Base-by-base conservation (phyloP, 2,113 vertebrate species). In the Varanus komodoensis region DNA sequence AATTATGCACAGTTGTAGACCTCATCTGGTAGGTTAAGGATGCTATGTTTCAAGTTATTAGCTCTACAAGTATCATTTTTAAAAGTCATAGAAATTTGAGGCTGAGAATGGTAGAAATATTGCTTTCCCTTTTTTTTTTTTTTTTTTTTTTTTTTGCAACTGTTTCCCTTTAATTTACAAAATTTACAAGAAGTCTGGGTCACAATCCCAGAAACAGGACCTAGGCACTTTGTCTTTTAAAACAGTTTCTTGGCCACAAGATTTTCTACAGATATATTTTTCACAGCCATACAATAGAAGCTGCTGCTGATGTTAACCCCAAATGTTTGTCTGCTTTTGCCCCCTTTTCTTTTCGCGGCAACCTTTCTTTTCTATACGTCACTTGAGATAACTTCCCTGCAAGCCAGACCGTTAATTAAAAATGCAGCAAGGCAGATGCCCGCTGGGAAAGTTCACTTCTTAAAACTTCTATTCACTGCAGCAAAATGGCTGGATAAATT, bases 371-470 rank as follows among this genome's bases (percentile, higher is more conserved):
- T 61, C 48, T 80, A 23, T 57, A 23, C 71, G 27, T 48, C 29
- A 79, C 23, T 54, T 86, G 73, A 73, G 77, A 50, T 68, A 81
- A 48, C 25, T 50, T 90, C 84, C 61, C 48, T 17, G 81, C 61
- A 88, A 67, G 75, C 64, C n/a, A 71, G 52, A 34, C 50, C 69
- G 34, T 84, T 84, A 84, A 84, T 91, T 91, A 88, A 84, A 91
- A 88, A 88, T 87, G 73, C 86, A 91, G 75, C 64, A 61, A 68
- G 61, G 74, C 29, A 88, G 80, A 44, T 19, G 84, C 73, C 64
- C 71, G 73, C 81, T 57, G 74, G 74, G 81, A 71, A 78, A 79
- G 84, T 88, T 84, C 81, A 71, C n/a, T 21, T 57, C 81, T 78
- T 57, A 48, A 87, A 82, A 88, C 8, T 69, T 84, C 34, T 48